These are phyloP conservation scores for Penaeus chinensis DNA, from an alignment of 1,140 invertebrate genomes.

Conservation along the genomic window DNA sequence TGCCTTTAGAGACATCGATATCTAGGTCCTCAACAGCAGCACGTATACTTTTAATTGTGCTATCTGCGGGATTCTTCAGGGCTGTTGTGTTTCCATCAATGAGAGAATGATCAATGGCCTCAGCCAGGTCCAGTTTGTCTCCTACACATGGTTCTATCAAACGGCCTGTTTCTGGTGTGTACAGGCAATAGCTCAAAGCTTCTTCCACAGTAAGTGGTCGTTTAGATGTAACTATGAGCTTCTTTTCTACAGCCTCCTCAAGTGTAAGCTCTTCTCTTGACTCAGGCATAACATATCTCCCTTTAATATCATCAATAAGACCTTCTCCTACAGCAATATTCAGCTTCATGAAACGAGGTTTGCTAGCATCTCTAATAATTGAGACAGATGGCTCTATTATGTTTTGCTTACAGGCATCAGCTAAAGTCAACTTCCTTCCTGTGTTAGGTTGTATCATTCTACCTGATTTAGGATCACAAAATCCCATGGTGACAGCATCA, in stretches of 20 bases:
- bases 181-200: conserved; percentile 80
- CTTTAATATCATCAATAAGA: conserved; percentile 80
- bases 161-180: conserved; percentile 81
- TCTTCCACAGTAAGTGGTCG: conserved; percentile 81
- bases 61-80: conserved; percentile 80
- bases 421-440: conserved; percentile 81
- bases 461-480: conserved; percentile 80
- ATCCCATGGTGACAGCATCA: conserved; percentile 83
- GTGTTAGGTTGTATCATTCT: conserved; percentile 85
- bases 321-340: conserved; percentile 79
- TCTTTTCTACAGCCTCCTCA: conserved; percentile 77
- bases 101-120: conserved; percentile 79
- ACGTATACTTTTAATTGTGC: conserved; percentile 78
- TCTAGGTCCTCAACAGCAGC: conserved; percentile 83
- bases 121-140: conserved; percentile 77
- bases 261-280: conserved; percentile 75
- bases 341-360: conserved; percentile 79
- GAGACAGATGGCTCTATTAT: conserved; percentile 85
- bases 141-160: conserved; percentile 81
- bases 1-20: conserved; percentile 80
- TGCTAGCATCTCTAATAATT: conserved; percentile 79
- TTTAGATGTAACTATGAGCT: conserved; percentile 80
- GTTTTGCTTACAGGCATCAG: conserved; percentile 81
- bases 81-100: conserved; percentile 82
- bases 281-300: conserved; percentile 76